Evolutionary conservation across 2,113 vertebrate species (phyloP).

Genomic region (Centropus unirufus): DNA sequence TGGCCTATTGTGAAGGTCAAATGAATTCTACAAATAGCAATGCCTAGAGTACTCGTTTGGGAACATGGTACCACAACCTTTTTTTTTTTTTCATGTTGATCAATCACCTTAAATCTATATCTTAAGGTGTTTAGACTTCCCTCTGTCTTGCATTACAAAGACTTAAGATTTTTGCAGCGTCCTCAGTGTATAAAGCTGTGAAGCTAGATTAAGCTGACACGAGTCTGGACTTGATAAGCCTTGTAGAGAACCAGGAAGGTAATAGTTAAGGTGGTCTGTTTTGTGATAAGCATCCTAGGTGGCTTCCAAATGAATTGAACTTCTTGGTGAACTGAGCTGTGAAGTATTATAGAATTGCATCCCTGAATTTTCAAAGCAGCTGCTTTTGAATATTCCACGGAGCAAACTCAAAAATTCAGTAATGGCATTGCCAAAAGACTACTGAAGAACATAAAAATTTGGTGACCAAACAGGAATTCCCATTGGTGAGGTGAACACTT

Average conservation of each 20-base stretch:
- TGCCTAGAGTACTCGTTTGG: neutral
- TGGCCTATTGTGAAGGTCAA: neutral
- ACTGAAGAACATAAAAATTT: neutral
- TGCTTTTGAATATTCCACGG: neutral
- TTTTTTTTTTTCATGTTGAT: neutral
- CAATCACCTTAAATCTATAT: neutral
- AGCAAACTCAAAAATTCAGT: neutral
- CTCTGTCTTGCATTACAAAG: neutral
- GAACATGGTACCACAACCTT: neutral
- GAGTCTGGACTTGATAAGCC: neutral
- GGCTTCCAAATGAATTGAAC: neutral
- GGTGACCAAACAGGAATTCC: neutral
- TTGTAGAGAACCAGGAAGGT: neutral
- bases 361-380: neutral
- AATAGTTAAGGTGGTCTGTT: neutral
- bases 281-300: neutral
- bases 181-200: neutral
- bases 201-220: neutral
- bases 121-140: neutral
- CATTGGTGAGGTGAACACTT: neutral
- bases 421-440: neutral
- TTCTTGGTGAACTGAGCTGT: neutral
- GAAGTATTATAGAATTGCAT: neutral
- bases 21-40: neutral
- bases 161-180: neutral